Base-by-base conservation (phyloP, 2,888 invertebrate species). In the Trypoxylon attenuatum region DNA sequence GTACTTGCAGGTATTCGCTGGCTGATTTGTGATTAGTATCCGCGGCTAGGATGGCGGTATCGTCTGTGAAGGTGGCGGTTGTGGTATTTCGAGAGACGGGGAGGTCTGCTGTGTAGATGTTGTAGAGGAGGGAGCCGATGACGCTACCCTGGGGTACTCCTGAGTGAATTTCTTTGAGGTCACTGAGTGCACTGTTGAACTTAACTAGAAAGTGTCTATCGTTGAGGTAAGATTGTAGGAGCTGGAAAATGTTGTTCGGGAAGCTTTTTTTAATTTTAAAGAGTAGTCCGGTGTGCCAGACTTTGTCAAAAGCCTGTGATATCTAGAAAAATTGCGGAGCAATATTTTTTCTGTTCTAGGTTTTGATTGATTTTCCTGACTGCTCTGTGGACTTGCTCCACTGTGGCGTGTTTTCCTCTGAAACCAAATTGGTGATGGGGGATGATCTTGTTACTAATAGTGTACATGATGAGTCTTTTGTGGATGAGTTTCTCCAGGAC, bases 111-210 rank as follows among this genome's bases (percentile, higher is more conserved):
- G n/a, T n/a, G n/a, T n/a, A n/a, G n/a, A n/a, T n/a, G n/a, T 38
- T 23, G 33, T 71, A 77, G 2, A 71, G 55, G 4, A 71, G 42
- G 5, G 72, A 68, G 21, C 69, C 69, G 0, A 72, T 60, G 1
- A 71, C 58, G 33, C 71, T 72, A 3, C 76, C 73, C 53, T 76
- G 72, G n/a, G n/a, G n/a, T n/a, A n/a, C n/a, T n/a, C n/a, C n/a
- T n/a, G n/a, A n/a, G n/a, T n/a, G n/a, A n/a, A 61, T 66, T 2
- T 25, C 10, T 1, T 43, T 18, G 1, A 45, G 16, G 5, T 46
- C 16, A 13, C 49, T 43, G 1, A 52, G 15, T 2, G 59, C 47
- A 1, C 42, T 2, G 8, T 38, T 45, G 10, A 38, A 22, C 33
- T 18, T 13, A 1, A 64, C 64, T 19, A 23, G 15, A 19, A 51